Evolutionary conservation across 2,797 vertebrate species (phyloP).

Genomic region (Pteronotus mesoamericanus): DNA sequence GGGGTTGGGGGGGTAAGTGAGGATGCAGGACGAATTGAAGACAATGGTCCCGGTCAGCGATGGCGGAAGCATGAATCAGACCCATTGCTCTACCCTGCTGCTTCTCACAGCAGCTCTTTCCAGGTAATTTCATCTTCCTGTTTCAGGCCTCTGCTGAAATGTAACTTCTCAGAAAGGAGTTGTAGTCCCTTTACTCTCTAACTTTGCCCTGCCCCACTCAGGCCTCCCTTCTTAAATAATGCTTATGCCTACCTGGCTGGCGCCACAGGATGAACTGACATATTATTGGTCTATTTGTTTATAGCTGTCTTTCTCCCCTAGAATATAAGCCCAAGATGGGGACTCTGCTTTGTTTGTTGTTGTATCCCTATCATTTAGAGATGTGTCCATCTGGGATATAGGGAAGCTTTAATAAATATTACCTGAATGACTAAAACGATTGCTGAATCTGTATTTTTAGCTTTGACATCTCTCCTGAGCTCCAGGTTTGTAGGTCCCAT

Average conservation of each 20-base stretch:
- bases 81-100: neutral
- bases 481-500: neutral
- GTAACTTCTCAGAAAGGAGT: neutral
- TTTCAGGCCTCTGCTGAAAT: neutral
- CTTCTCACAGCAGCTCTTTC: neutral
- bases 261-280: neutral
- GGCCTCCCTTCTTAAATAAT: neutral
- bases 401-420: neutral
- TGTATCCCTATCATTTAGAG: neutral
- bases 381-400: neutral
- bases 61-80: too few relatives aligned
- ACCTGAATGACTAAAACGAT: neutral
- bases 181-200: neutral
- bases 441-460: neutral
- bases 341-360: neutral
- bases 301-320: neutral
- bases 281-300: neutral
- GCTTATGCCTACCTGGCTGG: neutral
- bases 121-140: neutral
- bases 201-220: neutral
- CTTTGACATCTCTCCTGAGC: neutral
- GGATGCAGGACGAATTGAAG: too few relatives aligned
- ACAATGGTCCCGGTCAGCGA: neutral
- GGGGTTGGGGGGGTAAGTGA: neutral
- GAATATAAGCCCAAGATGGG: neutral